Conservation (phyloP, 1,140 invertebrate species). For the Ganaspis sp. region DNA sequence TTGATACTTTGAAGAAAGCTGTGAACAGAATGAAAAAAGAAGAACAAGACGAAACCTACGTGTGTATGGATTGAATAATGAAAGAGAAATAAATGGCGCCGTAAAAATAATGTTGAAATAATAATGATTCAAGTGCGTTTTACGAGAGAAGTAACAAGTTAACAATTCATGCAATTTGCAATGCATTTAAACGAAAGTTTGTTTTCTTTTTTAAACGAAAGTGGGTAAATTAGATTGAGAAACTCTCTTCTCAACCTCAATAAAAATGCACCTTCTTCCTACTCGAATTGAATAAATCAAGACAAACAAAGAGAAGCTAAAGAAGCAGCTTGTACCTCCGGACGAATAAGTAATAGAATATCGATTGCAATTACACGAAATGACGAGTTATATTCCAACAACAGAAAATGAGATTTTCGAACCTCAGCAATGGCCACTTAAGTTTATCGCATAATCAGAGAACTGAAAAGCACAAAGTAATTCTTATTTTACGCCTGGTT, state of each 20-base stretch:
- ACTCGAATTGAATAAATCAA: constrained; percentile 17
- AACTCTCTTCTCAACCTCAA: not conserved
- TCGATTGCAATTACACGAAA: constrained; percentile 12
- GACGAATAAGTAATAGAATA: constrained; percentile 12
- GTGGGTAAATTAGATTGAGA: not conserved
- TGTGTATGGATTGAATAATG: too few relatives aligned
- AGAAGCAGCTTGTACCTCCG: not conserved
- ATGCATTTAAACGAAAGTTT: not conserved
- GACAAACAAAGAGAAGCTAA: not conserved
- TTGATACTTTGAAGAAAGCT: too few relatives aligned
- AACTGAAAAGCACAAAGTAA: constrained; percentile 1
- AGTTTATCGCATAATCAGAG: not conserved
- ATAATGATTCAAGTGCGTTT: not conserved
- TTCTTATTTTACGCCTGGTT: constrained; percentile 26
- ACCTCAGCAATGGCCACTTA: not conserved
- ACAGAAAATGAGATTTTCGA: not conserved
- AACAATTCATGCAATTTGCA: not conserved
- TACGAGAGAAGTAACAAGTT: not conserved
- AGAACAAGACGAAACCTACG: too few relatives aligned
- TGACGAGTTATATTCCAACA: not conserved
- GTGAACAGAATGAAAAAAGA: too few relatives aligned
- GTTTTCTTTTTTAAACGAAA: not conserved
- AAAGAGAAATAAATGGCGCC: too few relatives aligned
- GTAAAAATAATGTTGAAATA: too few relatives aligned
- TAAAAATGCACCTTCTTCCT: constrained; percentile 4